Percentiles rank a stretch among this genome's conserved stretches.
phyloP scores from a whole-genome alignment of 2,113 vertebrate species.

The Paralichthys olivaceus region DNA sequence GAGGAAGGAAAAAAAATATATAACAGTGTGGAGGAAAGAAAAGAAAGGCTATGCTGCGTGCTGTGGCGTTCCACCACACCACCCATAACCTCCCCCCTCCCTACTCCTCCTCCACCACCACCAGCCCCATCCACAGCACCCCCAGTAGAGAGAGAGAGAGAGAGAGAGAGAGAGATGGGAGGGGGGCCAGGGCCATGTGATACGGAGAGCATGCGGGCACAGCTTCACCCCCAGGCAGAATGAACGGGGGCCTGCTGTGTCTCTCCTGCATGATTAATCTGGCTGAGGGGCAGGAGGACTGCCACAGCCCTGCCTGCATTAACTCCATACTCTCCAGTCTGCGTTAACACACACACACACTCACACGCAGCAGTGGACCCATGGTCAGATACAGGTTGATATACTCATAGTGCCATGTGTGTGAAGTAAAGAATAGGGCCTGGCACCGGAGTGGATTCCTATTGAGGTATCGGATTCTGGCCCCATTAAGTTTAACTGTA shows the following conservation, averaged over 20 bases:
- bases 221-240: conserved; percentile 89
- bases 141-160: conserved; percentile 69
- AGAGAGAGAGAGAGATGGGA: conserved; percentile 37
- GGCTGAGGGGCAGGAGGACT: conserved; percentile 94
- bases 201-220: conserved; percentile 89
- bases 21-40: conserved; percentile 54
- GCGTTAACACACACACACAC: conserved; percentile 45
- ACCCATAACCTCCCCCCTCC: conserved; percentile 39
- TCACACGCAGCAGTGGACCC: conserved; percentile 28
- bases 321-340: conserved; percentile 82
- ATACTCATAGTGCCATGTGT: conserved; percentile 20
- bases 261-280: conserved; percentile 98
- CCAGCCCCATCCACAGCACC: conserved; percentile 61
- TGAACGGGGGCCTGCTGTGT: conserved; percentile 93
- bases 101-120: conserved; percentile 9
- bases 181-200: conserved; percentile 87
- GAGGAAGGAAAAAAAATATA: conserved; percentile 26
- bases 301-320: conserved; percentile 87
- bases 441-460: conserved; percentile 35
- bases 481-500: conserved; percentile 55
- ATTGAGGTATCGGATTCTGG: conserved; percentile 51
- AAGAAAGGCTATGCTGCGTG: conserved; percentile 58
- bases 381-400: conserved; percentile 43
- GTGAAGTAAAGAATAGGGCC: conserved; percentile 35
- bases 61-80: conserved; percentile 72